These are phyloP conservation scores for Tachystola acroxantha DNA, from an alignment of 2,888 invertebrate genomes.

Conservation along the genomic window DNA sequence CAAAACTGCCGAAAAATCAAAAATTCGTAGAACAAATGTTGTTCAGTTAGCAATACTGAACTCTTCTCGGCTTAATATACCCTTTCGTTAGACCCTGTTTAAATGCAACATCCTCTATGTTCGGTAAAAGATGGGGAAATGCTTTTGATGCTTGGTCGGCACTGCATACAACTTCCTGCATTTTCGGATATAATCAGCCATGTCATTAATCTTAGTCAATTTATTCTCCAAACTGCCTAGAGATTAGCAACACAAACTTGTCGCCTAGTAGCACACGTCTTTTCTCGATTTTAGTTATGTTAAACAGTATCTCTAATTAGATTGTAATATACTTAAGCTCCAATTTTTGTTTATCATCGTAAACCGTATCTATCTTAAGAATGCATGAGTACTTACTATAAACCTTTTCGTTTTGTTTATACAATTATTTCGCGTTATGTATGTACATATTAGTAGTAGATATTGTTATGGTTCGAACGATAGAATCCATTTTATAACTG, in stretches of 20 bases:
- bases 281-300: slow-evolving; percentile 19
- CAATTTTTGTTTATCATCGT: slow-evolving; percentile 6
- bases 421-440: neutral
- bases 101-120: too few relatives aligned
- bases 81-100: too few relatives aligned
- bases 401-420: slow-evolving; percentile 18
- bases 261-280: neutral
- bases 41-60: too few relatives aligned
- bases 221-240: slow-evolving; percentile 57
- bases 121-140: too few relatives aligned
- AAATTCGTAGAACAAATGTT: too few relatives aligned
- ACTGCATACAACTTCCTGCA: too few relatives aligned
- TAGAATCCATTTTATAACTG: too few relatives aligned
- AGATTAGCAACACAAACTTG: slow-evolving; percentile 27
- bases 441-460: slow-evolving; percentile 9
- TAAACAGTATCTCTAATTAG: slow-evolving; percentile 15
- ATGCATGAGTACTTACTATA: slow-evolving; percentile 20
- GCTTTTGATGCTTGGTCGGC: too few relatives aligned
- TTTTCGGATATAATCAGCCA: slow-evolving; percentile 10
- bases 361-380: slow-evolving; percentile 1
- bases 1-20: too few relatives aligned
- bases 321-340: slow-evolving; percentile 13
- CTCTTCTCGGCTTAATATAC: too few relatives aligned
- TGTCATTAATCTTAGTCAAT: slow-evolving; percentile 67
- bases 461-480: neutral